A percentile compares a stretch with the other conserved stretches of the same genome.
phyloP scores from a whole-genome alignment of 1,140 invertebrate genomes.

The Eueides isabella region DNA sequence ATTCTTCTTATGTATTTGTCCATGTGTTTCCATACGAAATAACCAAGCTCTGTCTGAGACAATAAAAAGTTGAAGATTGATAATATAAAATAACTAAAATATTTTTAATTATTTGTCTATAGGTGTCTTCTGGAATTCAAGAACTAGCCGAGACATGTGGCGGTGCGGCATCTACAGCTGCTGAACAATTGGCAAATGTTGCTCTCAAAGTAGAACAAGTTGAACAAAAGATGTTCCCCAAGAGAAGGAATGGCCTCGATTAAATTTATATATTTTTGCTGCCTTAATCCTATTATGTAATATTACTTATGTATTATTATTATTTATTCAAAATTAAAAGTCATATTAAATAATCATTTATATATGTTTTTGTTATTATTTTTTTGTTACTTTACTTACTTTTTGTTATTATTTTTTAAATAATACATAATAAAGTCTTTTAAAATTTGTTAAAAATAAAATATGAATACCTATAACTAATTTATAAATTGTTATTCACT shows the following conservation, averaged over 20 bases:
- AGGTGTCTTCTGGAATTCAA: slow-evolving; percentile 72
- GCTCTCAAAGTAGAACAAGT: slow-evolving; percentile 70
- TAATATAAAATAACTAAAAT: too few species aligned
- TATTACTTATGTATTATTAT: slow-evolving; percentile 24
- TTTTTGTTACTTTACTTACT: too few species aligned
- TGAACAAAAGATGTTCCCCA: slow-evolving; percentile 66
- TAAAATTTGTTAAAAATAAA: too few species aligned
- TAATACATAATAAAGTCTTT: too few species aligned
- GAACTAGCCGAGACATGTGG: slow-evolving; percentile 74
- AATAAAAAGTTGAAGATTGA: too few species aligned
- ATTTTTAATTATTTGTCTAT: slow-evolving; percentile 14
- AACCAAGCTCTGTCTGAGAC: too few species aligned
- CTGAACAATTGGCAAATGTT: slow-evolving; percentile 63
- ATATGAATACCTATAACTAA: too few species aligned
- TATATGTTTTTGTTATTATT: neutral
- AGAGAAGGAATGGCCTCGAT: slow-evolving; percentile 71
- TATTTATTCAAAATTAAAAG: slow-evolving; percentile 45
- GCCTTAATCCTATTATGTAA: slow-evolving; percentile 21
- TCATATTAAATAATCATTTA: slow-evolving; percentile 23
- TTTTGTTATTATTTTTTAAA: too few species aligned
- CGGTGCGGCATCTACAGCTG: slow-evolving; percentile 60
- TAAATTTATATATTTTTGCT: slow-evolving; percentile 35
- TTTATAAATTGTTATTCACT: too few species aligned
- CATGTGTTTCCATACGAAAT: too few species aligned
- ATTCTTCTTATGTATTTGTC: too few species aligned